Evolutionary conservation across 2,888 invertebrate genomes (phyloP).

Genomic region (Mythimna vitellina): DNA sequence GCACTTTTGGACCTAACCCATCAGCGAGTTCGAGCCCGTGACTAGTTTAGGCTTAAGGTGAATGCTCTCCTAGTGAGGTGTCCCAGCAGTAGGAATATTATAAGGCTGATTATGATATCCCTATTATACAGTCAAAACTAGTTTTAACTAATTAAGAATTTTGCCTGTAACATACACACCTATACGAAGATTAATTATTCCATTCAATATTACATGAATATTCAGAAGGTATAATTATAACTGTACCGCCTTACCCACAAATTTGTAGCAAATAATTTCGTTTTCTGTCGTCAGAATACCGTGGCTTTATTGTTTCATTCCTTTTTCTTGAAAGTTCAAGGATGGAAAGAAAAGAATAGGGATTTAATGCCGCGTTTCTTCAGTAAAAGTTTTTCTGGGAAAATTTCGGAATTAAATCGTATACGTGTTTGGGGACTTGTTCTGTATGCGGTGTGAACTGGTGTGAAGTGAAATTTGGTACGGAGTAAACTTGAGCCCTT

Average conservation of each 20-base stretch:
- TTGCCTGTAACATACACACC: neutral
- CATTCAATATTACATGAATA: slow-evolving; percentile 41
- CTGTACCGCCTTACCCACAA: slow-evolving; percentile 7
- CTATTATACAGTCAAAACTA: no score
- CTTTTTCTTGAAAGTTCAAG: slow-evolving; percentile 7
- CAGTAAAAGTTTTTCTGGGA: neutral
- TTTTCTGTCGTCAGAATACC: neutral
- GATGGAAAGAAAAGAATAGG: neutral
- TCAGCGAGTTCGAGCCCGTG: no score
- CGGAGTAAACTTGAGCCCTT: no score
- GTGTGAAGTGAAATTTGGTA: no score
- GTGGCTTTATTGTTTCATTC: neutral
- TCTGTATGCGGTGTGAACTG: no score
- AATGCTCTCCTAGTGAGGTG: no score
- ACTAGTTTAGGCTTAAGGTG: no score
- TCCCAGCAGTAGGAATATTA: no score
- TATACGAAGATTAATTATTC: slow-evolving; percentile 34
- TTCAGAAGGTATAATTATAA: slow-evolving; percentile 36
- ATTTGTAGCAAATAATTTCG: slow-evolving; percentile 25
- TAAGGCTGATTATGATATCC: no score
- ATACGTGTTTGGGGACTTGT: no score
- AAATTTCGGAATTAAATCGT: neutral
- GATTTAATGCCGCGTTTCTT: neutral
- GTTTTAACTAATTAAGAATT: no score
- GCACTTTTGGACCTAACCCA: no score